Evolutionary conservation across 2,888 invertebrate genomes (phyloP).

Genomic region (Notocelia uddmanniana): DNA sequence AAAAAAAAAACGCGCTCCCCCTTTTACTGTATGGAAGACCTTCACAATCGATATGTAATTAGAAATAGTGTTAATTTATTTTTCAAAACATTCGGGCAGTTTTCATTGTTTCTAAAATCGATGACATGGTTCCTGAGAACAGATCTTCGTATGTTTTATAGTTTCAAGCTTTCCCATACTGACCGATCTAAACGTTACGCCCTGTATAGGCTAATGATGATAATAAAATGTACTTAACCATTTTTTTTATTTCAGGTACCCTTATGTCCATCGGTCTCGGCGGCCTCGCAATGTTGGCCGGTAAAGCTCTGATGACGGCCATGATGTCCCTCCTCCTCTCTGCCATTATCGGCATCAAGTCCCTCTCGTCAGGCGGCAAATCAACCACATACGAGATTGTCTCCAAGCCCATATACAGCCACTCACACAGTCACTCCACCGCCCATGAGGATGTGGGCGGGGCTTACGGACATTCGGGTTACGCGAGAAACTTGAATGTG

Average conservation of each 20-base stretch:
- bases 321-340: conserved; percentile 92
- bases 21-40: no score
- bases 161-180: no score
- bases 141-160: no score
- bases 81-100: no score
- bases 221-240: no score
- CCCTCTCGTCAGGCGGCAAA: conserved; percentile 89
- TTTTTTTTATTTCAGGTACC: conserved; percentile 83
- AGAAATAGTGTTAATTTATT: no score
- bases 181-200: no score
- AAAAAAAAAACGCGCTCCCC: no score
- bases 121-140: no score
- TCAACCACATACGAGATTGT: conserved; percentile 94
- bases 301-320: conserved; percentile 93
- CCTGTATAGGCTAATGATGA: no score
- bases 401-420: conserved; percentile 92
- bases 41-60: no score
- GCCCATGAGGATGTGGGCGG: conserved; percentile 85
- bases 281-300: conserved; percentile 91
- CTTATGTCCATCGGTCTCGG: conserved; percentile 91
- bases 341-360: conserved; percentile 91
- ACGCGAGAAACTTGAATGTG: conserved; percentile 74
- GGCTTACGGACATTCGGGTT: conserved; percentile 84
- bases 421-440: conserved; percentile 86
- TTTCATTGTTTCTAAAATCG: no score